Evolutionary conservation across 2,888 invertebrate species (phyloP), one percentile per base, ranked within the genome.

Genomic region (Limnephilus auricula): DNA sequence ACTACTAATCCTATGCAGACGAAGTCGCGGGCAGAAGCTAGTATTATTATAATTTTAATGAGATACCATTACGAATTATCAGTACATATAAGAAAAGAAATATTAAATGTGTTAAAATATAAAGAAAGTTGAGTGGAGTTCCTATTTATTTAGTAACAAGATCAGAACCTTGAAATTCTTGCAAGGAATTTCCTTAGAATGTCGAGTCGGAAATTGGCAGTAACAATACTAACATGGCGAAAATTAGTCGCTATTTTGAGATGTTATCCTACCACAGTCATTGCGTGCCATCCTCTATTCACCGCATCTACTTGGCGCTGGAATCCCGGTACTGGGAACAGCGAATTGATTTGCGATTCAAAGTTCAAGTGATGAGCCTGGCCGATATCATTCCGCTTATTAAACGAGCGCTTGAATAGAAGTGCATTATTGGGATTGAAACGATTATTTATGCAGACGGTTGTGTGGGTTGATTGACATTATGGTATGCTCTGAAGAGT

Each of bases 321-420:
- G 87, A 78, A 65, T 87, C 40, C 80, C 32, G 12, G 80, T 31
- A 13, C 80, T 32, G 31, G 32, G 80, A 32, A 80, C 13, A 15
- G 31, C 79, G 78, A 88, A 88, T 88, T 88, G 87, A 88, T 88
- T 88, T 88, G 78, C 65, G 34, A 88, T 31, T 34, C 87, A 34
- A 50, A 79, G 65, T 9, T 88, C 87, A 88, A 88, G 78, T 88
- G 87, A 78, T n/a, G 87, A 78, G 34, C 32, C 79, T 78, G 37
- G 32, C 31, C 65, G 86, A 45, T 45, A 32, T 37, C 79, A 88
- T 88, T 88, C 78, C 87, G 2, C 78, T 32, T 32, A 45, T 85
- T 45, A 37, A 45, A 85, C 85, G 40, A 45, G 85, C 85, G 25
- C 40, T 40, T 84, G 45, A 85, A 85, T 45, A n/a, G 40, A 85